A percentile compares a stretch with the other conserved stretches of the same genome.
Evolutionary conservation across 2,113 vertebrate species (phyloP).

Genomic region (Sakesphorus luctuosus): DNA sequence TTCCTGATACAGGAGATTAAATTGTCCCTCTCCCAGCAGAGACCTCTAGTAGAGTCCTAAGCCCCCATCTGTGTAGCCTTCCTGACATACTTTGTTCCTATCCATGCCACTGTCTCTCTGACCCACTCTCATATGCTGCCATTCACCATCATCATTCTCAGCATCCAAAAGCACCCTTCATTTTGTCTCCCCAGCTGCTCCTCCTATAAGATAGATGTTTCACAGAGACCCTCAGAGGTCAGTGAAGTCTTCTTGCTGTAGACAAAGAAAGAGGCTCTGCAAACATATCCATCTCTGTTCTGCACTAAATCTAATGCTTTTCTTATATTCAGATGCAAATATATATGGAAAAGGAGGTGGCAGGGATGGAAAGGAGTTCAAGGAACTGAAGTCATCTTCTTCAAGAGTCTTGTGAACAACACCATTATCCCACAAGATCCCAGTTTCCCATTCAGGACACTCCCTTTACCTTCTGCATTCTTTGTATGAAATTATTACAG

Average conservation of each 20-base stretch:
- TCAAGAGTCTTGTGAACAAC: not conserved
- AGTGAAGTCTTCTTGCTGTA: not conserved
- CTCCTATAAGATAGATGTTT: not conserved
- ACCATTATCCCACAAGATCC: not conserved
- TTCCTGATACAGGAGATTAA: not conserved
- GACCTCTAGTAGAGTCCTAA: not conserved
- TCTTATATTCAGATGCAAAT: not conserved
- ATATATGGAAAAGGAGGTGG: not conserved
- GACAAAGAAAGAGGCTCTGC: not conserved
- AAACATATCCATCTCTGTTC: not conserved
- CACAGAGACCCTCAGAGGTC: not conserved
- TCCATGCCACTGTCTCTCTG: not conserved
- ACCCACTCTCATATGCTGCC: not conserved
- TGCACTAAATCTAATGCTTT: not conserved
- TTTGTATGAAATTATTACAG: conserved; percentile 80
- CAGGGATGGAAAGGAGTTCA: not conserved
- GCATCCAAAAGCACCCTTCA: not conserved
- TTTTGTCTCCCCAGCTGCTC: not conserved
- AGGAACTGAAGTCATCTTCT: not conserved
- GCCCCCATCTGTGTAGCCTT: not conserved
- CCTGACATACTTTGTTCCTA: not conserved
- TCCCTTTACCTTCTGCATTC: conserved; percentile 56
- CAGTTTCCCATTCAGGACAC: not conserved
- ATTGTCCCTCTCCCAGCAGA: not conserved
- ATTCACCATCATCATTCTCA: not conserved